These are phyloP conservation scores for Mellivora capensis DNA, from an alignment of 2,113 vertebrate species.

Conservation along the genomic window DNA sequence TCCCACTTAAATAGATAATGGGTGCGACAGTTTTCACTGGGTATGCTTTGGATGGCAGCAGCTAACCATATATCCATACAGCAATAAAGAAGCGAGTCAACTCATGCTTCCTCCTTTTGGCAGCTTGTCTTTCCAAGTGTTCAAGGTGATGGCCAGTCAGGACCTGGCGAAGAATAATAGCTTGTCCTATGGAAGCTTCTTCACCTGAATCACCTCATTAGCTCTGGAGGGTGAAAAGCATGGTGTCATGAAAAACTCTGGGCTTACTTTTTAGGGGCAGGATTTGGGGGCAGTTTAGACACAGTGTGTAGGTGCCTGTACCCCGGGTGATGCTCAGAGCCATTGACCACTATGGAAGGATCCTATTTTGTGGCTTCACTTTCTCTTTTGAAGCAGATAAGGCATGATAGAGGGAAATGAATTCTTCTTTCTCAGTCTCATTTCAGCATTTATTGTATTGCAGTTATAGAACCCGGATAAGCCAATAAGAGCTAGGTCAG, in stretches of 20 bases:
- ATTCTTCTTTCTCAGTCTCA: conserved; percentile 28
- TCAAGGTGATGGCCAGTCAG: neutral
- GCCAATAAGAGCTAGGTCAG: conserved; percentile 53
- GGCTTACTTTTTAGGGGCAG: neutral
- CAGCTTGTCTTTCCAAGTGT: neutral
- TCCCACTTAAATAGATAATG: neutral
- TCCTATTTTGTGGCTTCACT: neutral
- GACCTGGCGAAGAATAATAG: neutral
- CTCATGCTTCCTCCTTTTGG: neutral
- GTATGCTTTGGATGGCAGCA: neutral
- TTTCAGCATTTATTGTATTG: conserved; percentile 62
- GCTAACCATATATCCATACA: neutral
- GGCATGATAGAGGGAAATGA: conserved; percentile 37
- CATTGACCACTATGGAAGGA: accelerated
- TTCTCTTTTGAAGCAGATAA: neutral
- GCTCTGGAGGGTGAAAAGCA: neutral
- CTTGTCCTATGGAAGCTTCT: neutral
- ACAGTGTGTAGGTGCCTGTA: neutral
- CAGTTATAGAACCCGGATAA: conserved; percentile 65
- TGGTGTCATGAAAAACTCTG: neutral
- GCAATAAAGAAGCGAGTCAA: neutral
- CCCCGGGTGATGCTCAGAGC: neutral
- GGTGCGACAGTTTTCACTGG: neutral
- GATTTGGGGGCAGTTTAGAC: neutral
- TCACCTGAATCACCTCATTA: neutral